Evolutionary conservation across 92 coral and sea anemone species (phyloP), one percentile per base, ranked within the genome.

Genomic region (Phenganax marumi): DNA sequence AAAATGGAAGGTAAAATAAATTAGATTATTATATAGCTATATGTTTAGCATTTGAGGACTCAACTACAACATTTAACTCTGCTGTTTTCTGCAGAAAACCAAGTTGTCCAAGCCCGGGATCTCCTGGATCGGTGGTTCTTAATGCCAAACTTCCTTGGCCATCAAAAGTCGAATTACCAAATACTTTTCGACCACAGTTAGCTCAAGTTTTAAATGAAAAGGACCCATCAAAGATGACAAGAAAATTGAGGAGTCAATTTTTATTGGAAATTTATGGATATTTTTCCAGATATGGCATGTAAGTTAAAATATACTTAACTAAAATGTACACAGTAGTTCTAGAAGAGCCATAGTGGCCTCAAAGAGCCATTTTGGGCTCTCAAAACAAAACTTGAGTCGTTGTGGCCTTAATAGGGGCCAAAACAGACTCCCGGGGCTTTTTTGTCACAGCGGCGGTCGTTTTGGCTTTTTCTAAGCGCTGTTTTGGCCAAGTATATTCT

Each of bases 111-210:
- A 10, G 11, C 60, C 10, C 11, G 11, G 11, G 11, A 54, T 10
- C 10, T 10, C 60, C 60, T 54, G 60, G 60, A n/a, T 10, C n/a
- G 60, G 60, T 54, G 3, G 81, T 79, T 0, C 81, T 88, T 13
- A 88, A 85, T 85, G 91, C 89, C 22, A 85, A 57, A 52, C 79
- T 88, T 52, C 89, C 86, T 43, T 89, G 89, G 87, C 89, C 89
- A 8, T 55, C 81, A 33, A 74, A 52, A 1, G 16, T 89, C 21
- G 78, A 69, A 10, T 62, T 89, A 2, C 91, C 91, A 48, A 50
- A 86, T 21, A 68, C 17, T 75, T 84, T 70, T 39, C 13, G 92
- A 39, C 84, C 43, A 9, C 86, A 88, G 4, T 63, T 89, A 16
- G 50, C 16, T 6, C 55, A 75, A 12, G 72, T 81, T 12, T 69